Base-by-base conservation (phyloP, 2,888 invertebrate species). In the Teleogryllus oceanicus region DNA sequence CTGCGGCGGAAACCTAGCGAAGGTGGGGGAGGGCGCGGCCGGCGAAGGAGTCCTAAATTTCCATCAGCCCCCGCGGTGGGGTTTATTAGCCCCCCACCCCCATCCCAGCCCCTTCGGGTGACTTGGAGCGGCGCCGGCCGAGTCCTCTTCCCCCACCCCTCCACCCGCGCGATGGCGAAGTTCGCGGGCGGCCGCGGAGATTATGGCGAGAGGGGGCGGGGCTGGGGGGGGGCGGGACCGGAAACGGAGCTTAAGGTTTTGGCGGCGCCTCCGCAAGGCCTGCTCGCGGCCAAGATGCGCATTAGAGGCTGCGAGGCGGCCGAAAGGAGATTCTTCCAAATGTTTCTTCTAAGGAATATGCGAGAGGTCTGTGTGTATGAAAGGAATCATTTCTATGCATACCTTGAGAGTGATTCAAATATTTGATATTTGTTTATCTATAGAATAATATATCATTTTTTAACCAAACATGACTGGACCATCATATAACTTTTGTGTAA, bases 41-140 rank as follows among this genome's bases (percentile, higher is more conserved):
- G n/a, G n/a, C 62, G 62, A 62, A 62, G 62, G 62, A n/a, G 62
- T 13, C n/a, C 62, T 62, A 62, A 62, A 62, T 62, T 62, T 62
- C 62, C 62, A 62, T 62, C n/a, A 62, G n/a, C n/a, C 5, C 62
- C 62, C n/a, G 62, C 13, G 62, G n/a, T 18, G n/a, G 62, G n/a
- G 16, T 62, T 62, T 62, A 62, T 62, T 62, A 62, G 62, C 16
- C 11, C 62, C 62, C 62, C n/a, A 10, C 62, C 16, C 62, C 13
- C 62, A 11, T 1, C 62, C n/a, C 51, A 21, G 1, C 21, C 10
- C 62, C 62, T 62, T 16, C 62, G 12, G 2, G 12, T 18, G 18
- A 62, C 62, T 62, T 62, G 13, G 62, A 62, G 18, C 12, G 62
- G 62, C 62, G 62, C 62, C 62, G 12, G 13, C 62, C 62, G 18